Percentiles rank a stretch among this genome's conserved stretches.
These are phyloP conservation scores for Acrossocheilus fasciatus DNA, from an alignment of 2,797 vertebrate genomes.

Conservation along the genomic window DNA sequence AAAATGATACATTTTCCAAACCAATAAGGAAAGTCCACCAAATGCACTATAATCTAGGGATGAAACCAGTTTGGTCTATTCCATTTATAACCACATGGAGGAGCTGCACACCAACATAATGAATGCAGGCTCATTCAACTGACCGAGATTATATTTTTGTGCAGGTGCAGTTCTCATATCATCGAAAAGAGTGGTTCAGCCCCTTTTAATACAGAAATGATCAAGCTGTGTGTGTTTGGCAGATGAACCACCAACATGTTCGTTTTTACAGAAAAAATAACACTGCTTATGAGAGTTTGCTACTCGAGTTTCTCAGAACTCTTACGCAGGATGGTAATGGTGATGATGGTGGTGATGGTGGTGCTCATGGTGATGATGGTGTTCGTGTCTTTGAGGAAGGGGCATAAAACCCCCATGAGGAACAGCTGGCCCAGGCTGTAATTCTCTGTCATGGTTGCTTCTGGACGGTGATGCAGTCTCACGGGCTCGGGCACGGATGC, in stretches of 20 bases:
- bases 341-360: slow-evolving; percentile 92
- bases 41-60: not conserved
- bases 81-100: slow-evolving; percentile 16
- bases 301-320: slow-evolving; percentile 57
- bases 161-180: not conserved
- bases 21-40: not conserved
- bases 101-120: not conserved
- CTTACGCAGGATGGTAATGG: slow-evolving; percentile 71
- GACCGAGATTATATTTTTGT: not conserved
- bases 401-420: slow-evolving; percentile 78
- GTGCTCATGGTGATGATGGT: slow-evolving; percentile 91
- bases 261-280: not conserved
- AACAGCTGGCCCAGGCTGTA: slow-evolving; percentile 74
- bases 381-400: slow-evolving; percentile 87
- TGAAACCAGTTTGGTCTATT: slow-evolving; percentile 14
- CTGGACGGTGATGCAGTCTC: slow-evolving; percentile 77
- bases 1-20: not conserved
- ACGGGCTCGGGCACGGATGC: slow-evolving; percentile 82
- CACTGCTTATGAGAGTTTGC: not conserved
- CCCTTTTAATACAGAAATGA: not conserved
- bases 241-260: not conserved
- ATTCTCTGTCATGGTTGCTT: slow-evolving; percentile 73
- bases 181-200: not conserved
- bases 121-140: not conserved
- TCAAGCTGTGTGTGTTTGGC: not conserved